Percentiles rank a stretch among this genome's conserved stretches.
phyloP scores from a whole-genome alignment of 1,140 invertebrate genomes.

The Coenobita brevimanus region DNA sequence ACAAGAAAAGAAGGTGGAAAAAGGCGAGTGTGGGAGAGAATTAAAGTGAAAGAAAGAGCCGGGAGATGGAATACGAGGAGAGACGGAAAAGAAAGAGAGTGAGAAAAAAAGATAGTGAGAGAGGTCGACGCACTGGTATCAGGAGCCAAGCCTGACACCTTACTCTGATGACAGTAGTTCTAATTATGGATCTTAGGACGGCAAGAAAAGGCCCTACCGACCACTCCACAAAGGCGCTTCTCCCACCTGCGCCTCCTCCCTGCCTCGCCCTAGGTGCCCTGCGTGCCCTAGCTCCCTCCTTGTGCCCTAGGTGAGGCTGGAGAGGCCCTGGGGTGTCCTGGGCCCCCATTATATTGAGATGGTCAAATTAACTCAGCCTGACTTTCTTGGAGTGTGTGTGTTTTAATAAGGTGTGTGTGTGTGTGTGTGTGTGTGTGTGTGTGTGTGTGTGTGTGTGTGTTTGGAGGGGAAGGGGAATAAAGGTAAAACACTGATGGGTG shows the following conservation, averaged over 20 bases:
- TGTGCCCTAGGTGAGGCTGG: neutral
- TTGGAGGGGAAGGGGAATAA: too few species aligned
- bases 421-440: too few species aligned
- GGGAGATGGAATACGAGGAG: neutral
- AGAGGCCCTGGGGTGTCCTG: constrained; percentile 6
- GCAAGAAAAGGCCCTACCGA: constrained; percentile 13
- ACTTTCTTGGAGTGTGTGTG: neutral
- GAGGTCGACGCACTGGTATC: constrained; percentile 34
- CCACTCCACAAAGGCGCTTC: too few species aligned
- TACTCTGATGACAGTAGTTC: constrained; percentile 49
- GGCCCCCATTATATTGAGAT: constrained; percentile 42
- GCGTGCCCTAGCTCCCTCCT: neutral
- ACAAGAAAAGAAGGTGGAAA: too few species aligned
- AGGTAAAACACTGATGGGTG: too few species aligned
- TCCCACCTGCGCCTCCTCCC: neutral
- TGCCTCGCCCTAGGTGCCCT: neutral
- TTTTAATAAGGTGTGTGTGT: too few species aligned
- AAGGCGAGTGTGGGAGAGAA: too few species aligned
- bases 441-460: too few species aligned
- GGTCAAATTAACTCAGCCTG: constrained; percentile 52
- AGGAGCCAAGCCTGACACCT: constrained; percentile 27
- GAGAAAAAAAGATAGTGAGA: too few species aligned
- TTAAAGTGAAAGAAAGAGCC: neutral
- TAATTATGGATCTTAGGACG: constrained; percentile 49
- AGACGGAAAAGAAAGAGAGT: neutral